These are phyloP conservation scores for Peromyscus eremicus DNA, from an alignment of 2,797 vertebrate genomes.

Conservation along the genomic window DNA sequence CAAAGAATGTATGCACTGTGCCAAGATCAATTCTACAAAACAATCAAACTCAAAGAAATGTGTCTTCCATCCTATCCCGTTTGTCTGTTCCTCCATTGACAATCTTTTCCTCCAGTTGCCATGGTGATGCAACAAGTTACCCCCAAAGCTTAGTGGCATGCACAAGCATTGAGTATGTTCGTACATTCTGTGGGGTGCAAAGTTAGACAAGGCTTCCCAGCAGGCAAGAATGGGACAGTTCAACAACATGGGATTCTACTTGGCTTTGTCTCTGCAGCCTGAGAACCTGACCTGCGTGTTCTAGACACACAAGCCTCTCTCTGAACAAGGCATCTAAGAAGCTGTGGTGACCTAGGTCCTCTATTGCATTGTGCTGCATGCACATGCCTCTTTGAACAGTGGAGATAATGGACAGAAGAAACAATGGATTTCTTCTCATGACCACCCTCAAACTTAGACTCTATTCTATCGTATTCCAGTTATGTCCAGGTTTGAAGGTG, in stretches of 20 bases:
- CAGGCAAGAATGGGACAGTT: background rate
- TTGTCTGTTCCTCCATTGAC: background rate
- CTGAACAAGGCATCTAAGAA: background rate
- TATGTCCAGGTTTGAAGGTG: background rate
- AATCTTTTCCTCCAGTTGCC: background rate
- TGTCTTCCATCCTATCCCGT: background rate
- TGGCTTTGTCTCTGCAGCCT: background rate
- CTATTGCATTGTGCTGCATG: background rate
- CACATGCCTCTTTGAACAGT: background rate
- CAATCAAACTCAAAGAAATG: background rate
- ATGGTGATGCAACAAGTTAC: background rate
- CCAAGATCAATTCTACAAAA: background rate
- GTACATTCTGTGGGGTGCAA: background rate
- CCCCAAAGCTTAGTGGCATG: background rate
- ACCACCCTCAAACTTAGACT: background rate
- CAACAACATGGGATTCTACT: too few relatives aligned
- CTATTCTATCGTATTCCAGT: background rate
- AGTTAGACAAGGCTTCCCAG: background rate
- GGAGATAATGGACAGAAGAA: background rate
- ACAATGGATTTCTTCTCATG: background rate
- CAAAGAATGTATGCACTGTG: accelerated
- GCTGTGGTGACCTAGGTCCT: background rate
- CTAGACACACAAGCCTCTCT: background rate
- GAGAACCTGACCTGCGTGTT: background rate
- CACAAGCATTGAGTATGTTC: accelerated